Evolutionary conservation across 2,888 invertebrate genomes (phyloP), one percentile per base, ranked within the genome.

Genomic region (Palloptera scutellata): DNA sequence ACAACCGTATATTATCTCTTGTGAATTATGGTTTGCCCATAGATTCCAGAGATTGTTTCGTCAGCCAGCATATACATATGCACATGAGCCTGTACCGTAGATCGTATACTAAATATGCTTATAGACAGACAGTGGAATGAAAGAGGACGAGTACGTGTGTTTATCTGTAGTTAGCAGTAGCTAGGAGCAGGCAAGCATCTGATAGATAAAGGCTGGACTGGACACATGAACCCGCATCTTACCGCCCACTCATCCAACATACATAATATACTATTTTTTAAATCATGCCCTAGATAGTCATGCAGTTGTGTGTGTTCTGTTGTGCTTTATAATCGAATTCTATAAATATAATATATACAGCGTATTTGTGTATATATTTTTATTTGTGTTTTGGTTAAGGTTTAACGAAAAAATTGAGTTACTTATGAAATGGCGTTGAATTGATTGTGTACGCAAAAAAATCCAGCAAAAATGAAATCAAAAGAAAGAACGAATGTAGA

Each of bases 11-110:
- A 78, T 79, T 79, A 79, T 78, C 79, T 78, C 79, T 70, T 71
- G 79, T 78, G 78, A 78, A 79, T 79, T 78, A 78, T 79, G 77
- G 79, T 71, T 70, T 72, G 70, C 73, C 57, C 75, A 76, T 77
- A 76, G 77, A 74, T 20, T 43, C 57, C 58, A 64, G 48, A 64
- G 51, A 57, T 64, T 58, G 58, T 64, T 41, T 64, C 20, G 51
- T 57, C 64, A 60, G 60, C 60, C 57, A 4, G 30, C 6, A 30
- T 30, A 6, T 30, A 30, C 6, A 6, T 30, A 30, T 30, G 30
- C 30, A 30, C n/a, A n/a, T n/a, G n/a, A n/a, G n/a, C n/a, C n/a
- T n/a, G n/a, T n/a, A n/a, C n/a, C n/a, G n/a, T n/a, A n/a, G n/a
- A n/a, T n/a, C n/a, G n/a, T n/a, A n/a, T n/a, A n/a, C n/a, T n/a